phyloP scores from a whole-genome alignment of 2,888 invertebrate genomes.

The Brachynemurus nebulosus region DNA sequence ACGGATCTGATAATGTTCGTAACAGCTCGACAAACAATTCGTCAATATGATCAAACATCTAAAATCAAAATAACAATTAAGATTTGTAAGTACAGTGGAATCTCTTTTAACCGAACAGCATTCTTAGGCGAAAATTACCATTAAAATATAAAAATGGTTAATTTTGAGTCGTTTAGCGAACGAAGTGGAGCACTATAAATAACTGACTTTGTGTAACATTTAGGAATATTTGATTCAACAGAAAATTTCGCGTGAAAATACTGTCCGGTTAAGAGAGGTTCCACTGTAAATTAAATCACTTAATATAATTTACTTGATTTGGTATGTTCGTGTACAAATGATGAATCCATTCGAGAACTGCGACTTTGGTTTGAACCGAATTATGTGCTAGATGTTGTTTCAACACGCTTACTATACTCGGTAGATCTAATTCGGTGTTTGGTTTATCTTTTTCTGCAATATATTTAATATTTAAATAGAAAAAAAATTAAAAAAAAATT shows the following conservation, averaged over 20 bases:
- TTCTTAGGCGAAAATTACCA: no score
- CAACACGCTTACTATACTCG: constrained; percentile 68
- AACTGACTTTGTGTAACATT: no score
- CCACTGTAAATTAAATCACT: not conserved
- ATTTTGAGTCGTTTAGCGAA: no score
- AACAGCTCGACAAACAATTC: constrained; percentile 64
- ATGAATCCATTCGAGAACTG: constrained; percentile 88
- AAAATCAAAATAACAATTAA: constrained; percentile 16
- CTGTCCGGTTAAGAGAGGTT: no score
- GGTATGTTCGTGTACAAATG: constrained; percentile 83
- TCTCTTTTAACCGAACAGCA: no score
- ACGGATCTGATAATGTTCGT: constrained; percentile 73
- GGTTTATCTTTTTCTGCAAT: constrained; percentile 20
- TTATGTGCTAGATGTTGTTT: constrained; percentile 71
- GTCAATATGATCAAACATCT: constrained; percentile 63
- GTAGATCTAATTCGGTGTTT: constrained; percentile 46
- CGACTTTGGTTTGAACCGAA: constrained; percentile 91
- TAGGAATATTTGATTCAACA: no score
- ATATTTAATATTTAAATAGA: not conserved
- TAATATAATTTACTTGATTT: constrained; percentile 50
- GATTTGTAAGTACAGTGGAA: not conserved
- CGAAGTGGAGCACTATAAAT: no score
- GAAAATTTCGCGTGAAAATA: no score
- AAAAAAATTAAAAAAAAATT: no score
- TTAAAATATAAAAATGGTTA: no score